Conservation (phyloP, 2,888 invertebrate species). For the Hoplodrina blanda region DNA sequence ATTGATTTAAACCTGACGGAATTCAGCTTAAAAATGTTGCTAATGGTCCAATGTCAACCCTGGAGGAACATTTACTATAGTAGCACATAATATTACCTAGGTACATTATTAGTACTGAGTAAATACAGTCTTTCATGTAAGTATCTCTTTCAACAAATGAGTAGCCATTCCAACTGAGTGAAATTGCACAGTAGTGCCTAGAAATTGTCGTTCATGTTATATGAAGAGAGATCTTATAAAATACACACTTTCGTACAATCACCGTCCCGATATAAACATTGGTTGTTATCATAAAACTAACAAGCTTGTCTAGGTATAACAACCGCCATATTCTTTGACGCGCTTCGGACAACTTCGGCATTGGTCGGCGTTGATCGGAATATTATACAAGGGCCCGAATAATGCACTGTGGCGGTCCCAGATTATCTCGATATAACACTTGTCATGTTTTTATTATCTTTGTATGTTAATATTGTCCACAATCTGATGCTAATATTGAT, state of each 20-base stretch:
- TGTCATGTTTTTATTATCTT: conserved; percentile 64
- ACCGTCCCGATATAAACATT: conserved; percentile 58
- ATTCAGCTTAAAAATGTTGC: neutral
- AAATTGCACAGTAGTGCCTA: conserved; percentile 35
- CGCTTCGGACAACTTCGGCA: conserved; percentile 62
- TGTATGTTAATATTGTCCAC: conserved; percentile 53
- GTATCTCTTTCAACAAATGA: conserved; percentile 8
- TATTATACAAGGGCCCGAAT: conserved; percentile 76
- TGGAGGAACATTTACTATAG: neutral
- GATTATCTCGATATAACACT: conserved; percentile 67
- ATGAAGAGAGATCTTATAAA: conserved; percentile 48
- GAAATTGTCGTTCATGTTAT: conserved; percentile 32
- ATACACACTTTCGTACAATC: conserved; percentile 54
- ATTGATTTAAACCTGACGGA: neutral
- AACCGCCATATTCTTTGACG: conserved; percentile 67
- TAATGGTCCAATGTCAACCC: neutral
- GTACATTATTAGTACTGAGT: conserved; percentile 6
- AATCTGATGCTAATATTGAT: conserved; percentile 51
- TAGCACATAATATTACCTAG: neutral
- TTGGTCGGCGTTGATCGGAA: conserved; percentile 72
- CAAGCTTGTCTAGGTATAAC: conserved; percentile 67
- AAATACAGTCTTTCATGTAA: conserved; percentile 17
- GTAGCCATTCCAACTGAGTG: conserved; percentile 14
- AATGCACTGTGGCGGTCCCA: conserved; percentile 51
- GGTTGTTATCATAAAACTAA: conserved; percentile 67